Base-by-base conservation (phyloP, 2,113 vertebrate species). In the Hyla sarda region DNA sequence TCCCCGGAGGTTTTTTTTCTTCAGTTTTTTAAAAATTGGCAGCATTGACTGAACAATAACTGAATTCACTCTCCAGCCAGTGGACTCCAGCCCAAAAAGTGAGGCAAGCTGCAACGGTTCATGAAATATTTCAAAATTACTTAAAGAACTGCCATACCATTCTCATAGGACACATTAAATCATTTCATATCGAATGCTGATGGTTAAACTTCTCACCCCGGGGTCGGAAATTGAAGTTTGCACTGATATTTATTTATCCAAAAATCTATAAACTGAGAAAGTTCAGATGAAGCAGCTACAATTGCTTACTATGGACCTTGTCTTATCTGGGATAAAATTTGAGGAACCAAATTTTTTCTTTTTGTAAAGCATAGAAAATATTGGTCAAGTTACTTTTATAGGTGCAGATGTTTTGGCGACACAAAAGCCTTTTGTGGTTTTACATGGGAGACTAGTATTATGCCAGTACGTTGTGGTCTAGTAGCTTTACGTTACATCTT, bases 151-250 rank as follows among this genome's bases (percentile, higher is more conserved):
- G 65, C 81, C 48, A 14, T 65, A 50, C 52, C 17, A 5, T 45
- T 45, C 50, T 84, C 82, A 9, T 19, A 45, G 69, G 82, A 73
- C 71, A n/a, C 1, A n/a, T 74, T 75, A 75, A 84, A 75, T 84
- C 71, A 58, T 30, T 83, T 75, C 54, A 5, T 56, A 10, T 30
- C 11, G 9, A 75, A 75, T 7, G 37, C 71, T 37, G 21, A 23
- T 73, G 50, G 19, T 11, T 69, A 65, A 69, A 17, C 23, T 67
- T 67, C 45, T 50, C 56, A 25, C 34, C n/a, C 3, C 7, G 37
- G 13, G 56, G 21, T 41, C 58, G 50, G 56, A 41, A 80, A 62
- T 21, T 76, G n/a, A 52, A 76, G 47, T 14, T 50, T 52, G 3
- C 13, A 5, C 10, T 41, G 4, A 2, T 21, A 41, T 41, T 41